Percentiles rank a stretch among this genome's conserved stretches.
Evolutionary conservation across 1,140 invertebrate genomes (phyloP).

Genomic region (Caenorhabditis briggsae): DNA sequence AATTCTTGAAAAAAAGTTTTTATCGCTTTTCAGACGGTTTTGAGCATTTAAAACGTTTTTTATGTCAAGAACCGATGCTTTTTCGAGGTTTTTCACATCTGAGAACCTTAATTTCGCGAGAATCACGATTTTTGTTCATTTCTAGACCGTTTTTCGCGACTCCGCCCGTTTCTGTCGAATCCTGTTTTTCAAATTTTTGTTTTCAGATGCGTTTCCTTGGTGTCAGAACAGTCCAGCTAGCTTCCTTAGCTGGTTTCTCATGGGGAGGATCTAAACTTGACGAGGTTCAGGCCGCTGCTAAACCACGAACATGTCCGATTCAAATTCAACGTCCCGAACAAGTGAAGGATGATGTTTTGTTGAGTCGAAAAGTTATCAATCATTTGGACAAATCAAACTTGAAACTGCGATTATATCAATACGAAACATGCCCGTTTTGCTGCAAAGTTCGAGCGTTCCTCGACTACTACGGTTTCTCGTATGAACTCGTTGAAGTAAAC

Average conservation of each 20-base stretch:
- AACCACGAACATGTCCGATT: conserved; percentile 48
- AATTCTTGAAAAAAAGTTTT: neutral
- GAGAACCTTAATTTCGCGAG: conserved; percentile 14
- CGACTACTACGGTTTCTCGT: conserved; percentile 92
- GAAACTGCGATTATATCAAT: conserved; percentile 92
- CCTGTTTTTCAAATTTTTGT: neutral
- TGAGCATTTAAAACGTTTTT: neutral
- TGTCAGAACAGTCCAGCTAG: conserved; percentile 11
- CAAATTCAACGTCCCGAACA: conserved; percentile 63
- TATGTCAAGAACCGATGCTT: neutral
- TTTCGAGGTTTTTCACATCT: neutral
- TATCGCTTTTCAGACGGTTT: neutral
- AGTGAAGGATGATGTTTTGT: conserved; percentile 59
- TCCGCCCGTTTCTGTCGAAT: neutral
- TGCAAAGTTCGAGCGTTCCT: conserved; percentile 94
- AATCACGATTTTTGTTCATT: neutral
- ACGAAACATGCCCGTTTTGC: conserved; percentile 97
- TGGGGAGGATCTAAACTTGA: conserved; percentile 43
- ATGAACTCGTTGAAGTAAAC: conserved; percentile 96
- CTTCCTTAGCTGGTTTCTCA: conserved; percentile 40
- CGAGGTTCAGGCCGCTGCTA: neutral
- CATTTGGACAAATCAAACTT: conserved; percentile 83
- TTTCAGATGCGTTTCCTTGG: conserved; percentile 46
- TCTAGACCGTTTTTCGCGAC: neutral
- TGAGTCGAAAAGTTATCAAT: conserved; percentile 65